Conservation (phyloP, 1,140 invertebrate genomes). For the Macrocentrus cingulum region DNA sequence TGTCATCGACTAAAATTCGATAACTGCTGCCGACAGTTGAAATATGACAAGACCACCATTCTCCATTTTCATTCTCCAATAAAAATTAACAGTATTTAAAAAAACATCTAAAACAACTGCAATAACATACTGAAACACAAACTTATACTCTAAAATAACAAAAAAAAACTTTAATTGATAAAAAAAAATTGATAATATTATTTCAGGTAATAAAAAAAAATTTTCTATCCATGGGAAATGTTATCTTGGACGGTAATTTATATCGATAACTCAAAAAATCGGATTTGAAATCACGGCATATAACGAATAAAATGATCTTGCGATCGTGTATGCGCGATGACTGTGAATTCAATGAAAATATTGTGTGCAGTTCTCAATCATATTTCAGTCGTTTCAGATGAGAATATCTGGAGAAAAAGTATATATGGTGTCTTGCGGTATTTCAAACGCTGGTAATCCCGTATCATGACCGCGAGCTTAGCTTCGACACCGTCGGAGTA, state of each 20-base stretch:
- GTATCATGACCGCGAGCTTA: conserved; percentile 49
- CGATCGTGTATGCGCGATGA: neutral
- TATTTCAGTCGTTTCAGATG: neutral
- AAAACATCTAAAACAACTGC: no score
- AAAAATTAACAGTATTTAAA: no score
- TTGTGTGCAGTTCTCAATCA: neutral
- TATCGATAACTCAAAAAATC: neutral
- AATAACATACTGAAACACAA: no score
- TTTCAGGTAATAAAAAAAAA: no score
- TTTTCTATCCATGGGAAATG: no score
- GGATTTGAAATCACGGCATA: conserved; percentile 5
- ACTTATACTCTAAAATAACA: no score
- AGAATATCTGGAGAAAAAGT: neutral
- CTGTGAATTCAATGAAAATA: neutral
- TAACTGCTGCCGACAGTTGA: neutral
- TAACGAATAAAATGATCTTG: conserved; percentile 1
- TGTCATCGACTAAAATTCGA: neutral
- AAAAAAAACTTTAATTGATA: no score
- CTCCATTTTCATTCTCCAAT: no score
- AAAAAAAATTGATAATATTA: no score
- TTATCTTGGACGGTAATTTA: no score
- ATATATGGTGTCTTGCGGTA: conserved; percentile 35
- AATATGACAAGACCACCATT: neutral
- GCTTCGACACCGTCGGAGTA: conserved; percentile 42
- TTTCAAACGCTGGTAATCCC: conserved; percentile 49